Evolutionary conservation across 2,113 vertebrate genomes (phyloP), one percentile per base, ranked within the genome.

Genomic region (Phainopepla nitens): DNA sequence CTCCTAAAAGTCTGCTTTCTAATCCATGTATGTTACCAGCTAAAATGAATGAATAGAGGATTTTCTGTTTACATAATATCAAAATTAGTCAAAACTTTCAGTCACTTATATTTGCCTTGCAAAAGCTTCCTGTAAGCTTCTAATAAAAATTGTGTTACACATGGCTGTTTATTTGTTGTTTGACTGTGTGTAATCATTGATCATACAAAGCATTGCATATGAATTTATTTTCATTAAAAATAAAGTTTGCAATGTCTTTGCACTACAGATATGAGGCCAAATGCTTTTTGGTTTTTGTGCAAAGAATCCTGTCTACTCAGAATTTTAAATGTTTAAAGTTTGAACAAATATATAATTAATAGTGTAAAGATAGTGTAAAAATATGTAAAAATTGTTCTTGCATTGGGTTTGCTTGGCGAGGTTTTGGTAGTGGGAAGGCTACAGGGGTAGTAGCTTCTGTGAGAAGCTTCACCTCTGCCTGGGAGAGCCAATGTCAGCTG

Each of bases 11-110:
- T 95, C 87, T 88, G 62, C 42, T 45, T 89, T 93, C 75, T 91
- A 97, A 96, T 96, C 90, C 56, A 4, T 87, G 89, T 66, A 27
- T 86, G 72, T 88, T 95, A 81, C 81, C 88, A 88, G 82, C 71
- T 94, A 90, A 96, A 97, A 86, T 93, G 82, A 94, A 75, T 50
- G 84, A 94, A 82, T 36, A 61, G 93, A 89, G 87, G 94, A 96
- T 95, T 97, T 97, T 93, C 82, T 71, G 56, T 83, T 96, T 95
- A 94, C 45, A 39, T 94, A 92, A 88, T 71, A 75, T n/a, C 41
- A 64, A 93, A 93, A 88, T 82, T 54, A 66, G 51, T 91, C 54
- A 83, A 94, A 94, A 95, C 82, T 95, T 96, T 16, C 54, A 86
- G 70, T 77, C 62, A 65, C 71, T 95, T 75, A 68, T 29, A 71